Evolutionary conservation across 1,140 invertebrate species (phyloP).

Genomic region (Micrasema minimum): DNA sequence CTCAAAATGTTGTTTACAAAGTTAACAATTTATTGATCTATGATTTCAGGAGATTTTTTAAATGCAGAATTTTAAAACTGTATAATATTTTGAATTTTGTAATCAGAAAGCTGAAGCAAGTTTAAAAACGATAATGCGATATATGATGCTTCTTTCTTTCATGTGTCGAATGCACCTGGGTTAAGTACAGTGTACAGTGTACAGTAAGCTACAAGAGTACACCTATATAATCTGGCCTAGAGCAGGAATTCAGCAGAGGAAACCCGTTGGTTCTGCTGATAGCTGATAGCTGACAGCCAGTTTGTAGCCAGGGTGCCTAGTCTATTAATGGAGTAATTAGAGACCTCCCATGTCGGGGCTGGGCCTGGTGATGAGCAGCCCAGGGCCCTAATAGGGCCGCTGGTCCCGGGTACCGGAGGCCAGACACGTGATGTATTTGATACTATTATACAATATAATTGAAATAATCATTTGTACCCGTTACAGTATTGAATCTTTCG

Average conservation of each 20-base stretch:
- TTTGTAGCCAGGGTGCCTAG: too few species aligned
- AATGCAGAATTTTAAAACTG: too few species aligned
- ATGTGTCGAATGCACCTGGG: too few species aligned
- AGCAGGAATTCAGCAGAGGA: conserved; percentile 1
- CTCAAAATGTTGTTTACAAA: too few species aligned
- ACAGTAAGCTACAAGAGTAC: background rate
- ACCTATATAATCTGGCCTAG: conserved; percentile 31
- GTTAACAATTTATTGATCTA: too few species aligned
- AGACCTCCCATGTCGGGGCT: conserved; percentile 44
- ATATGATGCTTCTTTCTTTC: too few species aligned
- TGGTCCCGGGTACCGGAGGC: background rate
- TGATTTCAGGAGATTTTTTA: too few species aligned
- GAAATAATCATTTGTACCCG: conserved; percentile 20
- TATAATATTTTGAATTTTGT: too few species aligned
- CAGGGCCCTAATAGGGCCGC: conserved; percentile 1
- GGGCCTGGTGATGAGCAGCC: background rate
- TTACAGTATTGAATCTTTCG: background rate
- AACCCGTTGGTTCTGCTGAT: conserved; percentile 19
- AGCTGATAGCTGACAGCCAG: conserved; percentile 11
- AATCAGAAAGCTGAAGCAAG: too few species aligned
- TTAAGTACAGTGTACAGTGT: too few species aligned
- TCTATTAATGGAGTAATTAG: conserved; percentile 41
- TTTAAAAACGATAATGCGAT: too few species aligned
- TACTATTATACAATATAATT: conserved; percentile 20
- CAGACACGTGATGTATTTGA: conserved; percentile 25